These are phyloP conservation scores for Heliconius sara DNA, from an alignment of 2,888 invertebrate species.

Conservation along the genomic window DNA sequence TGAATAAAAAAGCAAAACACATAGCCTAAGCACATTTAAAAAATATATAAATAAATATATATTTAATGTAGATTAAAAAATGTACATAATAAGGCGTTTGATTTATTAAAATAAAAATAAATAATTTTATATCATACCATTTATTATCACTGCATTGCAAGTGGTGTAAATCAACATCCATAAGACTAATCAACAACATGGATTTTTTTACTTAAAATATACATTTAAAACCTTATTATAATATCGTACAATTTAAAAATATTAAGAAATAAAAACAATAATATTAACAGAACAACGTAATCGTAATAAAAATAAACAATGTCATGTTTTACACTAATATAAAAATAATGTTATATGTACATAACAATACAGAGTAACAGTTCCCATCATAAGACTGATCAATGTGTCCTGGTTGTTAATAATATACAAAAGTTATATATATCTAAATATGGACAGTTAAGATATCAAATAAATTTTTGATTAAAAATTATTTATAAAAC, in stretches of 20 bases:
- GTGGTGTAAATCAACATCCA: constrained; percentile 83
- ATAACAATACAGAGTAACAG: constrained; percentile 65
- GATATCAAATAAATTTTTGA: background rate
- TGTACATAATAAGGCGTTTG: background rate
- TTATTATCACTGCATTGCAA: constrained; percentile 82
- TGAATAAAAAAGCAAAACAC: background rate
- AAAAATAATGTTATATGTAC: constrained; percentile 65
- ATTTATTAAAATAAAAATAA: constrained; percentile 2
- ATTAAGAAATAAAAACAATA: constrained; percentile 58
- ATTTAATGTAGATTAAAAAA: background rate
- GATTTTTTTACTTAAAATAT: constrained; percentile 76
- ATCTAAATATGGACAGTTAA: background rate
- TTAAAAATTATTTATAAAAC: background rate
- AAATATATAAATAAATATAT: background rate
- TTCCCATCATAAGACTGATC: constrained; percentile 60
- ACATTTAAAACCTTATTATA: constrained; percentile 69
- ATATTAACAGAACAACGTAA: constrained; percentile 60
- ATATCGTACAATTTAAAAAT: constrained; percentile 68
- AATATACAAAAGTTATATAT: background rate
- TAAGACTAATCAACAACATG: constrained; percentile 84
- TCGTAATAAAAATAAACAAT: constrained; percentile 72
- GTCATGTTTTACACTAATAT: constrained; percentile 72
- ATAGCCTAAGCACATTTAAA: background rate
- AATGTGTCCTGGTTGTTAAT: constrained; percentile 41
- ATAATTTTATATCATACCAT: constrained; percentile 62